phyloP scores from a whole-genome alignment of 2,888 invertebrate genomes.

The Stenoptilia bipunctidactyla region DNA sequence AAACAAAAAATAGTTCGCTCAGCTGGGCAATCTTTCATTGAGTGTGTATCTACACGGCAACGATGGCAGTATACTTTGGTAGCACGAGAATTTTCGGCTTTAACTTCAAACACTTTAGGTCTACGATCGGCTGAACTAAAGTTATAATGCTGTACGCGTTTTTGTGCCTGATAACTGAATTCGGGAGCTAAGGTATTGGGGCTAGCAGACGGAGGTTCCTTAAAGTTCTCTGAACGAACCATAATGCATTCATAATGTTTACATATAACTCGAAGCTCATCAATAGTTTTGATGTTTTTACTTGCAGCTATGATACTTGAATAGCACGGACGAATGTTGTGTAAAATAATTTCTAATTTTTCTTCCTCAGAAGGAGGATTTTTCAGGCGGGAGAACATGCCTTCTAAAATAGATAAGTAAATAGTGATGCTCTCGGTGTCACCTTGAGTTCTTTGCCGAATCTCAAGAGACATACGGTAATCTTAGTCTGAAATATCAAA shows the following conservation, averaged over 20 bases:
- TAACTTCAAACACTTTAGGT: neutral
- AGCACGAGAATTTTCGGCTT: neutral
- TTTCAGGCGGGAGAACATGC: constrained; percentile 12
- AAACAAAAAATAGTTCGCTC: constrained; percentile 13
- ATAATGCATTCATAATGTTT: constrained; percentile 11
- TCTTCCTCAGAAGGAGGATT: constrained; percentile 10
- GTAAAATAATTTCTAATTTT: constrained; percentile 11
- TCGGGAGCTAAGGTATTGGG: constrained; percentile 12
- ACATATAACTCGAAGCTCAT: constrained; percentile 7
- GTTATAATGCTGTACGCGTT: constrained; percentile 1
- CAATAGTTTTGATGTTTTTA: constrained; percentile 5
- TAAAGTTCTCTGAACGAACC: constrained; percentile 8
- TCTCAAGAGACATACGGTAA: constrained; percentile 7
- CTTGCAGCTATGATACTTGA: constrained; percentile 11
- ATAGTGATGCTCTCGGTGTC: constrained; percentile 6
- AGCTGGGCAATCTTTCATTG: constrained; percentile 6
- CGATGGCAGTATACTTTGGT: constrained; percentile 8
- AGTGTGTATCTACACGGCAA: constrained; percentile 10
- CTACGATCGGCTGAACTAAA: neutral
- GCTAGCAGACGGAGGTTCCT: constrained; percentile 9
- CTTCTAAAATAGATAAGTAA: constrained; percentile 11
- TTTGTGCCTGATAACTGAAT: constrained; percentile 6
- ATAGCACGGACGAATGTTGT: constrained; percentile 13
- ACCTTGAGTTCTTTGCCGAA: constrained; percentile 6
- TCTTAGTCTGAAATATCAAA: constrained; percentile 11